Evolutionary conservation across 2,113 vertebrate species (phyloP), one percentile per base, ranked within the genome.

Genomic region (Geococcyx californianus): DNA sequence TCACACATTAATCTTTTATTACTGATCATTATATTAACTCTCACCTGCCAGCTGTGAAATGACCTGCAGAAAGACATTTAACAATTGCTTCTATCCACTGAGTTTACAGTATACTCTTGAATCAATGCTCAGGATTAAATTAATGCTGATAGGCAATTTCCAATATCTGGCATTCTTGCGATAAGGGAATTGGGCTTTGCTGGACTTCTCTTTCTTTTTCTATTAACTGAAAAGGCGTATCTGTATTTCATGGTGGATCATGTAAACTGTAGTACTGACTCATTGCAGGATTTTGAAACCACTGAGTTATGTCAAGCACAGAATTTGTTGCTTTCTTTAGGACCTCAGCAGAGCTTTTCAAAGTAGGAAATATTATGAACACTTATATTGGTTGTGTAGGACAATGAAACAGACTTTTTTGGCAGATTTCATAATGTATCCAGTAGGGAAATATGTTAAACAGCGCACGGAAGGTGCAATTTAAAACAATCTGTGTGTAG

Each of bases 91-190:
- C 75, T 68, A 89, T 92, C 89, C 73, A 81, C 72, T 51, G 94
- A 84, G 84, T 90, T 97, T 97, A 96, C 81, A 82, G 81, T 89
- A 86, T 76, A 92, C 88, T 90, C 90, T 97, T 97, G 96, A 97
- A 96, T 97, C 96, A 96, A 91, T 96, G 95, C 86, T 83, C 56
- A 82, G 93, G 95, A 95, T 97, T 97, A 97, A 97, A 97, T 95
- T 95, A 97, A 96, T 97, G 95, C 95, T 97, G 96, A 97, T 97
- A 95, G 95, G 95, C 96, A 91, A 95, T 95, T 97, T 95, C 96
- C 90, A 95, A 89, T 95, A 89, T 62, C 97, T 97, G 97, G 94
- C 89, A 84, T 93, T 76, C 92, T 26, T 63, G 89, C 28, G 92
- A 97, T 97, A 97, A 97, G 94, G 94, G 94, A 92, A 84, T 95